Conservation (phyloP, 2,888 invertebrate genomes). For the Diploptera punctata region DNA sequence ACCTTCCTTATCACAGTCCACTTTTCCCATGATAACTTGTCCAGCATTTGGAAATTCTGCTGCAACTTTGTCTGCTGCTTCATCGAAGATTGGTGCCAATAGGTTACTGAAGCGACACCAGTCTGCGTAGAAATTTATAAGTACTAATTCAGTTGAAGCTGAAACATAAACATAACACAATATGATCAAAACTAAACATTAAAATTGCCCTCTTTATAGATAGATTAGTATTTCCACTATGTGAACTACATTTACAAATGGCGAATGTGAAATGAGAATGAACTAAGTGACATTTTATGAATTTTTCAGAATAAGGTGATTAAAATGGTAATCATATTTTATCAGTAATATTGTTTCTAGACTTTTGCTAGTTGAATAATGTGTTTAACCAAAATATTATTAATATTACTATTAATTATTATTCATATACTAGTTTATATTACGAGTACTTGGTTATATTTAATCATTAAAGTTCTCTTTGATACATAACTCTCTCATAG, state of each 20-base stretch:
- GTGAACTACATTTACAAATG: background rate
- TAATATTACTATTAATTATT: too few relatives aligned
- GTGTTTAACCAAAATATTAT: too few relatives aligned
- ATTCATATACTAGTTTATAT: too few relatives aligned
- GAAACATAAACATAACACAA: constrained; percentile 61
- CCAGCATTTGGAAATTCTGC: constrained; percentile 77
- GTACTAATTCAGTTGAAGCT: constrained; percentile 96
- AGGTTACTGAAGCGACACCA: constrained; percentile 99
- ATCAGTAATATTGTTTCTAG: too few relatives aligned
- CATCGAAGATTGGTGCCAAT: constrained; percentile 95
- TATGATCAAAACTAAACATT: too few relatives aligned
- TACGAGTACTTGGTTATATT: too few relatives aligned
- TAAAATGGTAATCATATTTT: too few relatives aligned
- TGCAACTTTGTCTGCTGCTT: constrained; percentile 87
- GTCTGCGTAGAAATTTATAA: constrained; percentile 99
- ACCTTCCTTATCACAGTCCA: constrained; percentile 95
- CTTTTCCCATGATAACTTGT: constrained; percentile 92
- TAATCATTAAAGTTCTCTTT: too few relatives aligned
- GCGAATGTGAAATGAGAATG: constrained; percentile 21
- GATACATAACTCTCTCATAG: too few relatives aligned
- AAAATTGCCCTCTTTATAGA: background rate
- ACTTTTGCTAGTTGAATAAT: too few relatives aligned
- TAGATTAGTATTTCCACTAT: background rate
- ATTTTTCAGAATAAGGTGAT: too few relatives aligned
- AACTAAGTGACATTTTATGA: too few relatives aligned